Conservation (phyloP, 37 sponge, comb jelly and placozoan genomes). For the Theonella swinhoei region DNA sequence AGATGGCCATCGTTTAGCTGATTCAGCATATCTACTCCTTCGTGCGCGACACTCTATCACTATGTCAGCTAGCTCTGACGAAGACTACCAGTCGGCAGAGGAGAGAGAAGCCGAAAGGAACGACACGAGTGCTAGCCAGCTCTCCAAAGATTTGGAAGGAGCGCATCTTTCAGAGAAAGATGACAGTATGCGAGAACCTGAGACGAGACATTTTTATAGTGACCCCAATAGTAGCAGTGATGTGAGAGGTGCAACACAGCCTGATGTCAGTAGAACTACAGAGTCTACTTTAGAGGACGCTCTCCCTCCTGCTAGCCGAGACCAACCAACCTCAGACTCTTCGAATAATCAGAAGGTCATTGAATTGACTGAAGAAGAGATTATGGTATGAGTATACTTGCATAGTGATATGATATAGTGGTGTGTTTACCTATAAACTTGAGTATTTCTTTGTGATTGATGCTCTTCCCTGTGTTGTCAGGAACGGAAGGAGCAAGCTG, state of each 20-base stretch:
- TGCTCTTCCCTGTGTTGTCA: conserved; percentile 4
- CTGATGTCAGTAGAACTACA: no score
- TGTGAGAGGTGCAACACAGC: no score
- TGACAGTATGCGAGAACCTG: no score
- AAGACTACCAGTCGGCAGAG: conserved; percentile 46
- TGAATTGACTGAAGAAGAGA: conserved; percentile 79
- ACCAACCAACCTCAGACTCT: no score
- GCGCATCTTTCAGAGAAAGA: not conserved
- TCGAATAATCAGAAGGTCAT: no score
- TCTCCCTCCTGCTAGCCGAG: no score
- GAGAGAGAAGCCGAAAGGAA: not conserved
- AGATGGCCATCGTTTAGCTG: no score
- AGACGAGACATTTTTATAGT: no score
- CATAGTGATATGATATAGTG: not conserved
- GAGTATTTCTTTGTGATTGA: not conserved
- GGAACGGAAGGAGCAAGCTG: conserved; percentile 62
- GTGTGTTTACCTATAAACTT: not conserved
- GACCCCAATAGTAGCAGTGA: no score
- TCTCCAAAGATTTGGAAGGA: not conserved
- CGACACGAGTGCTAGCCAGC: not conserved
- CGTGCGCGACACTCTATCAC: no score
- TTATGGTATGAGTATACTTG: conserved; percentile 24
- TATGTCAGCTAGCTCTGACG: no score
- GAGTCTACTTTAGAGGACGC: no score
- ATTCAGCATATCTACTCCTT: not conserved